Evolutionary conservation across 2,113 vertebrate species (phyloP).

Genomic region (Macroglossus sobrinus): DNA sequence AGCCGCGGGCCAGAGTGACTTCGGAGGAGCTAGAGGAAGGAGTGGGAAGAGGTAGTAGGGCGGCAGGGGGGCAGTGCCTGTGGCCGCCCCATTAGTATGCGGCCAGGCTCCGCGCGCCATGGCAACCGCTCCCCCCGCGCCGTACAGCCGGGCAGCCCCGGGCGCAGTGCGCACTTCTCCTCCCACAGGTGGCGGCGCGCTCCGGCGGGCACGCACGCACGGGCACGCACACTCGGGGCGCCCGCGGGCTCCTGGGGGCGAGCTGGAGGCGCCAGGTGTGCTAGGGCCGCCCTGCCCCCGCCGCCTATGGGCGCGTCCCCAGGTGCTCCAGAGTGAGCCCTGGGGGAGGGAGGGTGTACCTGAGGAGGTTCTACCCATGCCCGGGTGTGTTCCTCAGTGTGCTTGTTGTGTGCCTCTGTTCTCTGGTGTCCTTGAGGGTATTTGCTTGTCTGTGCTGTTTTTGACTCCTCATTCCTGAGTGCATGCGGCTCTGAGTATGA

Average conservation of each 20-base stretch:
- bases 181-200: constrained; percentile 77
- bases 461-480: neutral
- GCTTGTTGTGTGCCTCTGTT: neutral
- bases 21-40: neutral
- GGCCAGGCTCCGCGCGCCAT: constrained; percentile 66
- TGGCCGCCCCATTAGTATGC: constrained; percentile 75
- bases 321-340: constrained; percentile 42
- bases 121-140: constrained; percentile 70
- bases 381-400: neutral
- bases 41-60: neutral
- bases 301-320: constrained; percentile 53
- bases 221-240: neutral
- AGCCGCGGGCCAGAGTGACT: neutral
- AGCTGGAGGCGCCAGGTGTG: constrained; percentile 12
- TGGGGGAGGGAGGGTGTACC: neutral
- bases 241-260: constrained; percentile 25
- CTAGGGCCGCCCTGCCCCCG: neutral
- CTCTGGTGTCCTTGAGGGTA: constrained; percentile 42
- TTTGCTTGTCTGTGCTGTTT: constrained; percentile 20
- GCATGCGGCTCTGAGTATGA: neutral
- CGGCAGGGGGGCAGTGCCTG: constrained; percentile 46
- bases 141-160: constrained; percentile 61
- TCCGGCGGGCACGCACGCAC: neutral
- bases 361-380: neutral
- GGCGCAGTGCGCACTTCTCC: constrained; percentile 70